Base-by-base conservation (phyloP, 2,797 vertebrate species). In the Anisognathus igniventris region DNA sequence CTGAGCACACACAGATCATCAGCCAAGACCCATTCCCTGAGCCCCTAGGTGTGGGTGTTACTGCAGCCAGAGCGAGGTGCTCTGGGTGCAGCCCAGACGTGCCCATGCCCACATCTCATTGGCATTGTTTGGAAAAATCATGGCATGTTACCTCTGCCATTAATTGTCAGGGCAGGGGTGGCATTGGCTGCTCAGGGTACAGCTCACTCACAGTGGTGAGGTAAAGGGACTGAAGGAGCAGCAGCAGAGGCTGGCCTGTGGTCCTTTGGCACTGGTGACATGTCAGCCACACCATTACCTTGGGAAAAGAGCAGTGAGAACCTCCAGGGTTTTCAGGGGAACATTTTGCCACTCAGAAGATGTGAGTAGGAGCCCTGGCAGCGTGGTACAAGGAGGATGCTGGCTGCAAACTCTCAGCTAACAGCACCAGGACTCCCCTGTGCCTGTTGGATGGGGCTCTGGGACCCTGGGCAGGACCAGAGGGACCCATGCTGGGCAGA, bases 191-290 rank as follows among this genome's bases (percentile, higher is more conserved):
- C 47, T 54, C 0, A 0, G 67, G 51, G 47, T 27, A 30, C 8
- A 2, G 2, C 21, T 62, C 0, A 0, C 57, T 79, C 8, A 1
- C 78, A 56, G 0, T 3, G 4, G 11, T 53, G 53, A 12, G 44
- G 31, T 7, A 28, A 12, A 48, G 16, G 17, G 39, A 81, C 50
- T 1, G 4, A n/a, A 44, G 56, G 40, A 40, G 45, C 61, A 64
- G 51, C 40, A 31, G 66, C 25, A 57, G 74, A 31, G 56, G 44
- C 12, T 58, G 70, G 33, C 27, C 27, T 37, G 57, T 2, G 4
- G 17, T 19, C 33, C 37, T 18, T 1, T 35, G 35, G 61, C 51
- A 11, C 13, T 3, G 8, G 37, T 31, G 61, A 9, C 27, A 37
- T 27, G 4, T 56, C 9, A 5, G 66, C 30, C 42, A 22, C 76